Evolutionary conservation across 2,113 vertebrate species (phyloP), one percentile per base, ranked within the genome.

Genomic region (Lynx canadensis): DNA sequence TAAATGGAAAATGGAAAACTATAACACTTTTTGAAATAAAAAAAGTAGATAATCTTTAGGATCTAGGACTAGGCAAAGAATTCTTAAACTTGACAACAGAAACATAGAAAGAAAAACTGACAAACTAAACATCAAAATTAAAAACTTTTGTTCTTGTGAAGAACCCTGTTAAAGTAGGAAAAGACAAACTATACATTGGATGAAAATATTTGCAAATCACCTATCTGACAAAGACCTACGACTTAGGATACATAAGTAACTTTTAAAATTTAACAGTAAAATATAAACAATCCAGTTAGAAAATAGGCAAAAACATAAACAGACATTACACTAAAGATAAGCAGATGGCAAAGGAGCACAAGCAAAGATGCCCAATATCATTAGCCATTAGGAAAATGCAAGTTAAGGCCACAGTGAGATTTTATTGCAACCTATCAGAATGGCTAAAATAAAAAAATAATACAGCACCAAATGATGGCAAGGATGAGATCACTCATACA

Each of bases 1-100:
- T 86, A 68, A 89, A 95, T 57, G 33, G n/a, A 48, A 92, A 93
- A 57, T 38, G 65, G 9, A 96, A 91, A 86, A 79, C 63, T 69
- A 50, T 55, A 66, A 52, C 31, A 60, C 18, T 41, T 89, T 23
- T 38, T 16, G 4, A 19, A 55, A 79, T n/a, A 63, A 76, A 93
- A 19, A 38, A n/a, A 69, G 3, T 63, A 68, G 33, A 78, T 69
- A 69, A 29, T 16, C 36, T 92, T 89, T n/a, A 45, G 31, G 5
- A 89, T 84, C 31, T 73, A 71, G 6, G 21, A 38, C 10, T 95
- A 65, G 29, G 48, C 16, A 89, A 79, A n/a, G 31, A 41, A 66
- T 89, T 95, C 85, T 63, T 36, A 79, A 23, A 52, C 84, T 45
- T 89, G 2, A 88, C 48, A 82, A 50, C 21, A 90, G 79, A 87